phyloP scores from a whole-genome alignment of 1,140 invertebrate genomes.

The Lethocerus indicus region DNA sequence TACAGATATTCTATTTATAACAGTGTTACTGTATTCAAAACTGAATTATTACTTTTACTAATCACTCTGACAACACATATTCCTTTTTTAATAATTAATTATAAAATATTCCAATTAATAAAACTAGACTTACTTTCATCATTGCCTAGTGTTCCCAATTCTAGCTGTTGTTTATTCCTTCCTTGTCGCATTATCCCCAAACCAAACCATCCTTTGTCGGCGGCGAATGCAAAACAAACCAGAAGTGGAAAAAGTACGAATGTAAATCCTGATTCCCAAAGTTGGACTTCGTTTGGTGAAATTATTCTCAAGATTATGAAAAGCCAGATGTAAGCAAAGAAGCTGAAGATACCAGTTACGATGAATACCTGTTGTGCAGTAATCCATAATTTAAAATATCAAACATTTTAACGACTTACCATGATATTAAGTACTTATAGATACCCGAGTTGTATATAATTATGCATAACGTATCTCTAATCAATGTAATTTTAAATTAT shows the following conservation, averaged over 20 bases:
- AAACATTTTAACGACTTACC: no score
- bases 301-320: slow-evolving; percentile 32
- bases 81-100: neutral
- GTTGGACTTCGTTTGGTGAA: slow-evolving; percentile 32
- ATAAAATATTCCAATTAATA: neutral
- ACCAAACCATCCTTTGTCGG: slow-evolving; percentile 28
- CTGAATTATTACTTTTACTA: neutral
- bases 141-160: slow-evolving; percentile 24
- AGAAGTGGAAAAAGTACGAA: slow-evolving; percentile 39
- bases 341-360: slow-evolving; percentile 34
- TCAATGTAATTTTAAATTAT: no score
- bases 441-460: no score
- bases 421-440: no score
- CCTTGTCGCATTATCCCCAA: slow-evolving; percentile 14
- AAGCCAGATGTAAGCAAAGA: slow-evolving; percentile 50
- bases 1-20: no score
- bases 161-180: slow-evolving; percentile 26
- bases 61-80: neutral
- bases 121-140: slow-evolving; percentile 13
- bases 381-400: no score
- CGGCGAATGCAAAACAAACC: slow-evolving; percentile 32
- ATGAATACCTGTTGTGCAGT: slow-evolving; percentile 40
- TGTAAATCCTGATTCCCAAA: slow-evolving; percentile 44
- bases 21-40: no score
- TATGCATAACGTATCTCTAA: no score